Evolutionary conservation across 2,797 vertebrate genomes (phyloP).

Genomic region (Danio kyathit): DNA sequence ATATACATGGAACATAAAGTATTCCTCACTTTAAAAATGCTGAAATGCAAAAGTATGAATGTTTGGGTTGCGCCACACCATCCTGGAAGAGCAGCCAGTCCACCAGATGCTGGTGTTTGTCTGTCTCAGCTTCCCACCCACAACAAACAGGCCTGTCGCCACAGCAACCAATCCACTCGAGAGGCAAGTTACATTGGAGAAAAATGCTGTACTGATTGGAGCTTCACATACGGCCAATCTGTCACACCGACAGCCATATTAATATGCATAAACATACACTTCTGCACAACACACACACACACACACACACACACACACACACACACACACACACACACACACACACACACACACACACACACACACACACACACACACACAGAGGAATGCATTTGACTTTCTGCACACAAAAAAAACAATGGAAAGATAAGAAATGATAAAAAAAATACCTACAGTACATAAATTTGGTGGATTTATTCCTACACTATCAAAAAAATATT

Average conservation of each 20-base stretch:
- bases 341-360: slow-evolving; percentile 27
- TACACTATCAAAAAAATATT: too few species aligned
- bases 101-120: slow-evolving; percentile 56
- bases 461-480: not conserved
- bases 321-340: slow-evolving; percentile 29
- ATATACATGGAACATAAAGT: too few species aligned
- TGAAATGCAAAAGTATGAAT: too few species aligned
- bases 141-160: slow-evolving; percentile 57
- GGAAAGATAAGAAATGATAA: not conserved
- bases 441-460: not conserved
- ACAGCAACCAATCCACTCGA: slow-evolving; percentile 51
- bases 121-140: slow-evolving; percentile 54
- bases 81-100: slow-evolving; percentile 26
- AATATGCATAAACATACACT: slow-evolving; percentile 45
- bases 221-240: slow-evolving; percentile 41
- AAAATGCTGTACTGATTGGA: slow-evolving; percentile 40
- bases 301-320: slow-evolving; percentile 15
- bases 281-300: slow-evolving; percentile 17
- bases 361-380: slow-evolving; percentile 12
- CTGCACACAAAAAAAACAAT: slow-evolving; percentile 60
- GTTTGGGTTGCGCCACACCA: slow-evolving; percentile 17
- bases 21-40: too few species aligned
- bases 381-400: slow-evolving; percentile 59
- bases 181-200: slow-evolving; percentile 36
- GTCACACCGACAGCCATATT: slow-evolving; percentile 9